Conservation (phyloP, 2,113 vertebrate genomes). For the Macroglossus sobrinus region DNA sequence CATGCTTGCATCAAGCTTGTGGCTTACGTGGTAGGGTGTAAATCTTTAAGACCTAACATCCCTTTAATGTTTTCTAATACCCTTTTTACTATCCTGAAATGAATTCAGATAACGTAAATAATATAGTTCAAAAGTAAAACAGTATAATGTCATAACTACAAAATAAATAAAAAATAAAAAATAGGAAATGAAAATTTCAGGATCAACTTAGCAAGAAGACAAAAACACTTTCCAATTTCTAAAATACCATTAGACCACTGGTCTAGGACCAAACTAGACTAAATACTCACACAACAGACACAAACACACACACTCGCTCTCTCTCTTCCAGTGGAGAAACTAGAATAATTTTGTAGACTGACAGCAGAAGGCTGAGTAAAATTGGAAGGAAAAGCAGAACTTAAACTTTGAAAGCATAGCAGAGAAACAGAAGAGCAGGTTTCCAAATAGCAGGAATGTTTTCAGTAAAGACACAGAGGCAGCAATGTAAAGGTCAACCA, state of each 20-base stretch:
- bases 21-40: background rate
- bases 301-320: background rate
- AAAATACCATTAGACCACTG: background rate
- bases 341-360: background rate
- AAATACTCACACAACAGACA: background rate
- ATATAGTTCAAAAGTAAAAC: background rate
- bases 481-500: background rate
- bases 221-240: background rate
- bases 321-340: background rate
- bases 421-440: background rate
- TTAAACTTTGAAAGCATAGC: background rate
- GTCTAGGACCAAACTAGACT: background rate
- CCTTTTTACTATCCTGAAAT: background rate
- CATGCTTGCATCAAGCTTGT: background rate
- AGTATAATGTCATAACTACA: background rate
- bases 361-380: background rate
- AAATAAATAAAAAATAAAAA: background rate
- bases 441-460: background rate
- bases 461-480: background rate
- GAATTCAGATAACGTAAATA: background rate
- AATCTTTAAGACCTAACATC: background rate
- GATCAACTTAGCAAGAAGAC: background rate
- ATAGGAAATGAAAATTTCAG: background rate
- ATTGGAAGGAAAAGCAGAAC: background rate
- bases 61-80: background rate